Evolutionary conservation across 2,797 vertebrate genomes (phyloP), one percentile per base, ranked within the genome.

Genomic region (Philypnodon macrostomus): DNA sequence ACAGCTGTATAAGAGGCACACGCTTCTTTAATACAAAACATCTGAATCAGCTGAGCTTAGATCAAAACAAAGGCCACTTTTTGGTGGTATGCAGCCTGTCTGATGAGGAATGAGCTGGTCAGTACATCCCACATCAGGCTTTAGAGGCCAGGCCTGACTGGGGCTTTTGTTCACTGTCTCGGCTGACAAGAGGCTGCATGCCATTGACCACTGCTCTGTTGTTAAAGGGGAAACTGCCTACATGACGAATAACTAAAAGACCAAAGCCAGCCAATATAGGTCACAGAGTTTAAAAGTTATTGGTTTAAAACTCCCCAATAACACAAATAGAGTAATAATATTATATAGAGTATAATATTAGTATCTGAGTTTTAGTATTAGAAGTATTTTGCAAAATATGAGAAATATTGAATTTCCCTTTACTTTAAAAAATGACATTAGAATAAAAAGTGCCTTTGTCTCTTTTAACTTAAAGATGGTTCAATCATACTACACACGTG

Each of bases 61-160:
- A 62, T 49, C 59, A 75, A 59, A 85, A 87, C 84, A 86, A 87
- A 29, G 17, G 63, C 56, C 50, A 57, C 75, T 72, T 80, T 80
- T 31, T 58, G 56, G 59, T 55, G 47, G 29, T 21, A 35, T 53
- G 63, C 44, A 64, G 63, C 63, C 70, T 14, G 63, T 35, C 42
- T 67, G 74, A 77, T 62, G 73, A 61, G 70, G 67, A 59, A 50
- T 30, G 47, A 64, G 67, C 62, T 52, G 64, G 51, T 67, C 42
- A 14, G 69, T 58, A 34, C 65, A 59, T 63, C 63, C 55, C 35
- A 68, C 69, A 58, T 58, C 56, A 18, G 49, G 53, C 58, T 58
- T 63, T 66, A 70, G 45, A 7, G 14, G 23, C 16, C 6, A 14
- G 66, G 51, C 63, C 70, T 88, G 77, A 88, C 77, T 76, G 74